A percentile compares a stretch with the other conserved stretches of the same genome.
These are phyloP conservation scores for Psephotus haematonotus DNA, from an alignment of 2,113 vertebrate genomes.

Conservation along the genomic window DNA sequence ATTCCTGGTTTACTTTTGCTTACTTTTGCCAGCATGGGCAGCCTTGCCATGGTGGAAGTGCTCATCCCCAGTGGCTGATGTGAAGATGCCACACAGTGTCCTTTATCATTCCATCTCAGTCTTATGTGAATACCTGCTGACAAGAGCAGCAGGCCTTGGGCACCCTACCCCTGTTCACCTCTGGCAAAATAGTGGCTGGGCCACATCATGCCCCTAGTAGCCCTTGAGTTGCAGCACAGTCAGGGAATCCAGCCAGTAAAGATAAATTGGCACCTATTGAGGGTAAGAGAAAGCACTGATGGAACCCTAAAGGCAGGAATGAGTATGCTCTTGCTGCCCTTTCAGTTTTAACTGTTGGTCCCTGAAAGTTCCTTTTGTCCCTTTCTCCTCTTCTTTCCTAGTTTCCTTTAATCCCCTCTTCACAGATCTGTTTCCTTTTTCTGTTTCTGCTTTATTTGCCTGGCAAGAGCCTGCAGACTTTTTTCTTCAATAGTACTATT, in stretches of 20 bases:
- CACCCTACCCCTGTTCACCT: not conserved
- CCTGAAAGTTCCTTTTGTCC: not conserved
- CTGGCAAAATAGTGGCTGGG: not conserved
- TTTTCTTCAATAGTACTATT: not conserved
- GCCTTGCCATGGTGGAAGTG: not conserved
- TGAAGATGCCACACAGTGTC: fast-evolving
- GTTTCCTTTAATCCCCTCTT: not conserved
- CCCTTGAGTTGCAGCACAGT: not conserved
- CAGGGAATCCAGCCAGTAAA: not conserved
- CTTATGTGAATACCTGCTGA: not conserved
- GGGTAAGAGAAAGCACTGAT: not conserved
- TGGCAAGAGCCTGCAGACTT: not conserved
- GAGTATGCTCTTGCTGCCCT: not conserved
- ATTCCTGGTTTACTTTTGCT: not conserved
- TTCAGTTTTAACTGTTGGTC: not conserved
- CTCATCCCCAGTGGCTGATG: not conserved
- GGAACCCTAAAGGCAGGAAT: not conserved
- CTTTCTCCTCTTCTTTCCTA: not conserved
- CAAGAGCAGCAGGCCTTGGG: not conserved
- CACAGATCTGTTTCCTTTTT: not conserved
- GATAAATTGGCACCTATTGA: not conserved
- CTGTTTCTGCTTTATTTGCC: not conserved
- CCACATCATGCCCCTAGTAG: not conserved
- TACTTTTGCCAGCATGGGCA: not conserved
- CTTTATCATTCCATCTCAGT: not conserved